A percentile compares a stretch with the other conserved stretches of the same genome.
Conservation (phyloP, 2,113 vertebrate species). For the Lycaon pictus region DNA sequence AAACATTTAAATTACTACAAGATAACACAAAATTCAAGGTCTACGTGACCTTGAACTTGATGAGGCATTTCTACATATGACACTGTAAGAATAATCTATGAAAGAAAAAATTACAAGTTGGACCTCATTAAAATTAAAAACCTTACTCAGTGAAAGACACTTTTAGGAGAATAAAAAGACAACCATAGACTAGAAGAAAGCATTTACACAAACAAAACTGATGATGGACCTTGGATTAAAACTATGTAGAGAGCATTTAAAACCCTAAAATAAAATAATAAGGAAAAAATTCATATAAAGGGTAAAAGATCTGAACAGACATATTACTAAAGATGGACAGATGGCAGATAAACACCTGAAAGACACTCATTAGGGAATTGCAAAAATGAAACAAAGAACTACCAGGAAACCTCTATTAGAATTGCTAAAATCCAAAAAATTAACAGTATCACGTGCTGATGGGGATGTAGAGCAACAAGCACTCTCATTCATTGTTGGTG, state of each 20-base stretch:
- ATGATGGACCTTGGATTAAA: background rate
- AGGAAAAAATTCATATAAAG: background rate
- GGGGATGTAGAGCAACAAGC: background rate
- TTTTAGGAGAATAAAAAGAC: background rate
- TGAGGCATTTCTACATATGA: background rate
- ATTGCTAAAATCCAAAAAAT: background rate
- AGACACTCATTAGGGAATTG: background rate
- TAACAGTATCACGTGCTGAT: background rate
- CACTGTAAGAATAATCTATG: background rate
- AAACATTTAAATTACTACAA: background rate
- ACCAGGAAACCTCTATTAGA: background rate
- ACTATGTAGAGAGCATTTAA: background rate
- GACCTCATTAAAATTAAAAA: background rate
- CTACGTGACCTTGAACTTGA: background rate
- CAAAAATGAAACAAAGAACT: background rate
- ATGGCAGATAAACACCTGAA: background rate
- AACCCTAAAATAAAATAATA: background rate
- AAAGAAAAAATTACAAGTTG: background rate
- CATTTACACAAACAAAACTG: background rate
- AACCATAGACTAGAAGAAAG: background rate
- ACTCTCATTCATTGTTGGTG: background rate
- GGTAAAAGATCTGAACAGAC: background rate
- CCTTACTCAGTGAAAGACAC: background rate
- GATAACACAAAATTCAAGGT: background rate
- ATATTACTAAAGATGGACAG: background rate